phyloP scores from a whole-genome alignment of 2,113 vertebrate species.

The Halichoerus grypus region DNA sequence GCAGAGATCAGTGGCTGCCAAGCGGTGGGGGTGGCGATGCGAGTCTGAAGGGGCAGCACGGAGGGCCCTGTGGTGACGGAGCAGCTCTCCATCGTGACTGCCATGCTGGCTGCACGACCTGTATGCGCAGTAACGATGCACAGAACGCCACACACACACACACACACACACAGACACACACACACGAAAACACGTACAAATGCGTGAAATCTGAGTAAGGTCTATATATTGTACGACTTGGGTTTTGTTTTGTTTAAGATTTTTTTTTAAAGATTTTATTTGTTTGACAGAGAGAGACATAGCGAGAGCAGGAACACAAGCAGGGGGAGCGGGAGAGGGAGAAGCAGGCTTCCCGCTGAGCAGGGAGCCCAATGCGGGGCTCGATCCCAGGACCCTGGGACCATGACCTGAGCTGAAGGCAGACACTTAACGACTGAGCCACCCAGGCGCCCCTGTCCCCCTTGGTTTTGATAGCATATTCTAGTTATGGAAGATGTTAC shows the following conservation, averaged over 20 bases:
- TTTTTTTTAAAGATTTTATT: no score
- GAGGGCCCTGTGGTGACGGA: neutral
- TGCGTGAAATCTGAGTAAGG: neutral
- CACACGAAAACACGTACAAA: accelerated
- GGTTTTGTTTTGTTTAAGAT: no score
- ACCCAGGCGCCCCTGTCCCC: neutral
- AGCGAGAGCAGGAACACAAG: no score
- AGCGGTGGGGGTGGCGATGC: accelerated
- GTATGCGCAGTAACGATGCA: accelerated
- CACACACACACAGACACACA: accelerated
- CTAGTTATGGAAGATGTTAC: neutral
- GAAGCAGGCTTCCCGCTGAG: no score
- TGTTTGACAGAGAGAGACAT: no score
- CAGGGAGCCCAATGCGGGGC: neutral
- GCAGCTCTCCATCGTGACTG: neutral
- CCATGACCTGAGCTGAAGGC: neutral
- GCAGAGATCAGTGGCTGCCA: neutral
- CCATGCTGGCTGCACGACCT: no score
- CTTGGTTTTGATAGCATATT: neutral
- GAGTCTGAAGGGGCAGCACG: neutral
- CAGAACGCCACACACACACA: neutral
- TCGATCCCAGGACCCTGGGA: neutral
- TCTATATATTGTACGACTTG: no score
- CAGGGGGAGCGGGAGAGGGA: no score
- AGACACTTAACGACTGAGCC: neutral